Percentiles rank a stretch among this genome's conserved stretches.
phyloP scores from a whole-genome alignment of 2,797 vertebrate species.

The Tinamus major region DNA sequence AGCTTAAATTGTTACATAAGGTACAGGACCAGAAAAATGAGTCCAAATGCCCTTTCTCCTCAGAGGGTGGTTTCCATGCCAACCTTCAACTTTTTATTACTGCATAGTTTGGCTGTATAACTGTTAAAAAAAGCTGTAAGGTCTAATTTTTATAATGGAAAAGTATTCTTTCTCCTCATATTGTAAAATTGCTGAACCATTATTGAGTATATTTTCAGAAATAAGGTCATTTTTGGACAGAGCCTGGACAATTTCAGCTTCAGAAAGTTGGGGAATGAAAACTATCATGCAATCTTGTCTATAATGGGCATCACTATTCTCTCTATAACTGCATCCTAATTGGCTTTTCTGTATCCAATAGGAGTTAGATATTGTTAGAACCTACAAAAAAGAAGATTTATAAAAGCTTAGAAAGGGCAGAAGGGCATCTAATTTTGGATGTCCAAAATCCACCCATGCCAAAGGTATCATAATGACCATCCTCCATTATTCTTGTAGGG shows the following conservation, averaged over 20 bases:
- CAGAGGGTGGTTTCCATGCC: background rate
- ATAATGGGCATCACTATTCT: background rate
- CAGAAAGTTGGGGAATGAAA: slow-evolving; percentile 19
- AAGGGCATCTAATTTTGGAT: background rate
- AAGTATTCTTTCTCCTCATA: background rate
- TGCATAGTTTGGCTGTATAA: background rate
- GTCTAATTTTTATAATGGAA: slow-evolving; percentile 14
- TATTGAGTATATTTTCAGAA: slow-evolving; percentile 6
- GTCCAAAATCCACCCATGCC: background rate
- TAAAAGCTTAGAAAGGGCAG: background rate
- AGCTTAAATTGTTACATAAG: background rate
- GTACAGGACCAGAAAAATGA: slow-evolving; percentile 8
- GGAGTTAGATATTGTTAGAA: background rate
- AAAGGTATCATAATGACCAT: background rate
- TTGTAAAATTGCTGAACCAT: slow-evolving; percentile 9
- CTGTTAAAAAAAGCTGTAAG: background rate
- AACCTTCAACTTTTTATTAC: background rate
- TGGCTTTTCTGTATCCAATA: background rate
- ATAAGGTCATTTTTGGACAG: background rate
- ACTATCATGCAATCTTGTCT: background rate
- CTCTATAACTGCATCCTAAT: background rate
- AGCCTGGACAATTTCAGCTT: background rate
- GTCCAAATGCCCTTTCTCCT: background rate
- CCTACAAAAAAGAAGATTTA: background rate
- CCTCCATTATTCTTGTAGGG: background rate